Evolutionary conservation across 1,140 invertebrate species (phyloP), one percentile per base, ranked within the genome.

Genomic region (Pemphigus obesinymphae): DNA sequence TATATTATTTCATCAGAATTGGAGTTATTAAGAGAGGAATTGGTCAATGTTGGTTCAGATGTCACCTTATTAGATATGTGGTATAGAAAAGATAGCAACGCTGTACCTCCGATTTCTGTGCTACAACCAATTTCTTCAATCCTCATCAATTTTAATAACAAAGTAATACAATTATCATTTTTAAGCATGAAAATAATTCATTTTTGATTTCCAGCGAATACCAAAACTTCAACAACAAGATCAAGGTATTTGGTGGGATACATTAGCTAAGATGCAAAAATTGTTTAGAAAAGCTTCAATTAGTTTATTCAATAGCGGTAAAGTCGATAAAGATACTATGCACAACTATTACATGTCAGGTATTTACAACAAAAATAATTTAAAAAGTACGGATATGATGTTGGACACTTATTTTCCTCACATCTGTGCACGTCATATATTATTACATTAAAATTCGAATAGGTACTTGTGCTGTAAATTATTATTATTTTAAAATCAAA

Each of bases 341-440:
- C 97, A 99, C 85, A 98, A 98, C 87, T 99, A 98, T 87, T 98
- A 97, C 85, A 99, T 99, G 97, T 98, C 97, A 82, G 96, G 96
- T 98, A 89, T 87, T 82, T 73, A 31, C 4, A 34, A 50, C 2
- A 66, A 26, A 82, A 5, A 68, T 1, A 63, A 23, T 68, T 23
- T 55, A 43, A 17, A 43, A 70, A 6, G 10, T 45, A 45, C 43
- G 1, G 43, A 1, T n/a, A n/a, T n/a, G n/a, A n/a, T n/a, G n/a
- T n/a, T n/a, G n/a, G n/a, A 45, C 10, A 45, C 10, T 6, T 6
- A 7, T 45, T 45, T 45, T 45, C 1, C 43, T 45, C 10, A 45
- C 10, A 7, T 45, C 10, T 6, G 10, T 45, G 43, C 43, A 11
- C 8, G 3, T 40, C 37, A 40, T n/a, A n/a, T n/a, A n/a, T n/a